These are phyloP conservation scores for Ctena decussata DNA, from an alignment of 2,888 invertebrate genomes.

Conservation along the genomic window DNA sequence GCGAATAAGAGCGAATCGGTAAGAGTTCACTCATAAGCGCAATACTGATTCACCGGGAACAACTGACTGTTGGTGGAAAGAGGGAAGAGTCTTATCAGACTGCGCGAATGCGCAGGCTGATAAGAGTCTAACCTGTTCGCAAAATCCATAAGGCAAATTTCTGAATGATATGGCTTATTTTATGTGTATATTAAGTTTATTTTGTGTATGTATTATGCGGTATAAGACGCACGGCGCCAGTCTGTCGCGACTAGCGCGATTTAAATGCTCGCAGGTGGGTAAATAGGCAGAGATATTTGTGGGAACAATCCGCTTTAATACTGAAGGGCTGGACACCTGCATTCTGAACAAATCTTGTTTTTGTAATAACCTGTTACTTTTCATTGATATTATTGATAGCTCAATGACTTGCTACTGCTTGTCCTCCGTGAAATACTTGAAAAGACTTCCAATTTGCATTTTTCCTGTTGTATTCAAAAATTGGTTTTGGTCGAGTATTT, in stretches of 20 bases:
- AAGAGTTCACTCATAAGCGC: too few relatives aligned
- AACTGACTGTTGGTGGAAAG: too few relatives aligned
- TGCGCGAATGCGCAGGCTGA: too few relatives aligned
- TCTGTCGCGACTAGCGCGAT: constrained; percentile 47
- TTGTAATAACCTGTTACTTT: constrained; percentile 1
- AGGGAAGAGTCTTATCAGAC: too few relatives aligned
- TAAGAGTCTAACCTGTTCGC: too few relatives aligned
- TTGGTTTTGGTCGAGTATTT: too few relatives aligned
- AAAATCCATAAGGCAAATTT: too few relatives aligned
- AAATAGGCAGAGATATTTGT: constrained; percentile 52
- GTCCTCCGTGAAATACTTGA: background rate
- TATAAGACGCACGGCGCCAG: constrained; percentile 61
- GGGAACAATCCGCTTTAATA: constrained; percentile 21
- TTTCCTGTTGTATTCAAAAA: background rate
- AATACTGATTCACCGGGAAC: too few relatives aligned
- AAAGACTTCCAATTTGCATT: background rate
- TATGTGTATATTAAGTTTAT: constrained; percentile 48
- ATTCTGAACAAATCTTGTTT: background rate
- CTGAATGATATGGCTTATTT: too few relatives aligned
- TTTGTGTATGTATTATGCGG: constrained; percentile 53
- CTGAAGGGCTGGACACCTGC: constrained; percentile 9
- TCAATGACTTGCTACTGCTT: background rate
- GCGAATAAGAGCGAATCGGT: too few relatives aligned
- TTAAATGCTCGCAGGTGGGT: constrained; percentile 61
- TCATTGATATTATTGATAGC: background rate